Conservation (phyloP, 2,888 invertebrate genomes). For the Platycheirus albimanus region DNA sequence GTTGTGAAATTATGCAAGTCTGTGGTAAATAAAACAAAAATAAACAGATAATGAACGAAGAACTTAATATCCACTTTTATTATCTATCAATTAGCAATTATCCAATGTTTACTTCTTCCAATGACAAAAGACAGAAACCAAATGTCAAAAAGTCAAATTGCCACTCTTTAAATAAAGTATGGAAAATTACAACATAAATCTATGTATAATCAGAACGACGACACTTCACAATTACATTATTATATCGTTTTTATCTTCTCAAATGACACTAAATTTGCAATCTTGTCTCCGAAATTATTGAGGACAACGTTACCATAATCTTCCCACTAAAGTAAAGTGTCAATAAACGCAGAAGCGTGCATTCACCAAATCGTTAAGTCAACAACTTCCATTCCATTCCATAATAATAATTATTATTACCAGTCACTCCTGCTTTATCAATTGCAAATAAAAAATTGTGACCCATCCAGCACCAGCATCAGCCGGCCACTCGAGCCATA, state of each 20-base stretch:
- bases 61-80: no score
- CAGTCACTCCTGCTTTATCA: slow-evolving; percentile 8
- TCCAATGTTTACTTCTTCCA: no score
- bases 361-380: neutral
- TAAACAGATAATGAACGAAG: no score
- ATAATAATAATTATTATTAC: neutral
- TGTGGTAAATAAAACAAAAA: no score
- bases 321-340: neutral
- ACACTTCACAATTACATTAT: neutral
- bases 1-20: no score
- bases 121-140: no score
- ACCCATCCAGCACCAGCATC: slow-evolving; percentile 1
- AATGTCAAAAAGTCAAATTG: no score
- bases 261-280: neutral
- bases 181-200: no score
- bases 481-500: neutral
- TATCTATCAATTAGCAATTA: no score
- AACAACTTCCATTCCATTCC: neutral
- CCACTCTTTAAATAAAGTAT: no score
- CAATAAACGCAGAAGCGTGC: neutral
- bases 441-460: neutral
- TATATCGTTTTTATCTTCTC: neutral
- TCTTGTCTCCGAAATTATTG: neutral
- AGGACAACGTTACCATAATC: neutral
- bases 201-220: no score